A percentile compares a stretch with the other conserved stretches of the same genome.
These are phyloP conservation scores for Poecilia velifera DNA, from an alignment of 2,797 vertebrate species.

Conservation along the genomic window DNA sequence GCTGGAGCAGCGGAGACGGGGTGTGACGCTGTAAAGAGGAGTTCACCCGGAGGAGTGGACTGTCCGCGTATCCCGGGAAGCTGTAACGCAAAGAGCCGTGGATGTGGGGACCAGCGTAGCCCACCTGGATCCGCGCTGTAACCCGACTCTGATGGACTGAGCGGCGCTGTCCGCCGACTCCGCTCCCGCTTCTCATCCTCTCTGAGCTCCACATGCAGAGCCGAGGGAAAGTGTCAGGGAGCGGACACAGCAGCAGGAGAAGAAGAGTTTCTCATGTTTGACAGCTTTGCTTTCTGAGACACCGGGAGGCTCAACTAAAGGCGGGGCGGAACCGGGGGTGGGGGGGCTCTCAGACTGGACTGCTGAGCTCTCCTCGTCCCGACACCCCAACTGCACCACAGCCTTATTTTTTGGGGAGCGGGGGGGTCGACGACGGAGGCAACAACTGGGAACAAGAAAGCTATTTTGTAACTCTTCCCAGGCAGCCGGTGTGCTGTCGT, in stretches of 20 bases:
- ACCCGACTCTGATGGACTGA: constrained; percentile 33
- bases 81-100: constrained; percentile 22
- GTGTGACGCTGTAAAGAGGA: constrained; percentile 8
- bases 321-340: constrained; percentile 75
- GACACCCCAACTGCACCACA: constrained; percentile 33
- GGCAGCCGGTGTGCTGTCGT: constrained; percentile 18
- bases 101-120: constrained; percentile 40
- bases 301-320: constrained; percentile 69
- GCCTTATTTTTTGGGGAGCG: neutral
- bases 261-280: constrained; percentile 55
- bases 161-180: constrained; percentile 4
- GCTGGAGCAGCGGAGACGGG: constrained; percentile 32
- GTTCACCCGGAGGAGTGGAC: constrained; percentile 9
- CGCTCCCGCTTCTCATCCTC: constrained; percentile 10
- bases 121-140: constrained; percentile 57
- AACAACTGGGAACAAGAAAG: constrained; percentile 56
- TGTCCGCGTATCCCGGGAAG: neutral
- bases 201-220: neutral
- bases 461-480: constrained; percentile 50
- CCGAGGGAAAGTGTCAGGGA: neutral
- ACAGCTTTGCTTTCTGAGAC: constrained; percentile 44
- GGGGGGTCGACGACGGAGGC: constrained; percentile 36
- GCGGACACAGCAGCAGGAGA: constrained; percentile 14
- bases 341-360: constrained; percentile 59
- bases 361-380: constrained; percentile 47